Conservation (phyloP, 2,888 invertebrate species). For the Mythimna pallens region DNA sequence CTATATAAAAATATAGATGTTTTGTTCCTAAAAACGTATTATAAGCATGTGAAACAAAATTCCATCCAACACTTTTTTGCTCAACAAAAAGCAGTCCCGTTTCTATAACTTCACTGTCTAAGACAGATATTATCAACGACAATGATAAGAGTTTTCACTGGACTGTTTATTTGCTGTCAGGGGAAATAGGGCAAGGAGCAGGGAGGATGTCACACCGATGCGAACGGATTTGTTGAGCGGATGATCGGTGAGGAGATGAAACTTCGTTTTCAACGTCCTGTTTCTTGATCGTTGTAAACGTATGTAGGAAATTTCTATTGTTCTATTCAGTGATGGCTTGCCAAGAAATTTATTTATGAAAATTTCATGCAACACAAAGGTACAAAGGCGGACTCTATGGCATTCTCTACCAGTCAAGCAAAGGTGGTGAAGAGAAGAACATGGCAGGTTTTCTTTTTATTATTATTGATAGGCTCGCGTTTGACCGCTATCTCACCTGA, state of each 20-base stretch:
- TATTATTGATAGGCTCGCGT: no score
- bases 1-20: no score
- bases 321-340: no score
- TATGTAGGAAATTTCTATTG: not conserved
- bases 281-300: not conserved
- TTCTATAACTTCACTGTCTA: constrained; percentile 69
- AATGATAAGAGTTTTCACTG: constrained; percentile 82
- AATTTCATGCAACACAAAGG: no score
- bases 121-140: constrained; percentile 81
- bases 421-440: no score
- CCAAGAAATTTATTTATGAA: no score
- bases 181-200: constrained; percentile 63
- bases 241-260: not conserved
- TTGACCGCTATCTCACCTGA: no score
- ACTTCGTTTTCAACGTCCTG: constrained; percentile 7
- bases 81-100: constrained; percentile 54
- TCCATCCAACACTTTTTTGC: constrained; percentile 18
- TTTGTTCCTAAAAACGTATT: no score
- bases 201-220: constrained; percentile 68
- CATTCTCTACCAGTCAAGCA: no score
- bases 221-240: constrained; percentile 3
- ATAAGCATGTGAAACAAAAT: not conserved
- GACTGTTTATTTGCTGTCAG: constrained; percentile 80
- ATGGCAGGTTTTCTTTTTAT: no score
- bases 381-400: no score